Base-by-base conservation (phyloP, 2,888 invertebrate genomes). In the Heteropelma amictum region DNA sequence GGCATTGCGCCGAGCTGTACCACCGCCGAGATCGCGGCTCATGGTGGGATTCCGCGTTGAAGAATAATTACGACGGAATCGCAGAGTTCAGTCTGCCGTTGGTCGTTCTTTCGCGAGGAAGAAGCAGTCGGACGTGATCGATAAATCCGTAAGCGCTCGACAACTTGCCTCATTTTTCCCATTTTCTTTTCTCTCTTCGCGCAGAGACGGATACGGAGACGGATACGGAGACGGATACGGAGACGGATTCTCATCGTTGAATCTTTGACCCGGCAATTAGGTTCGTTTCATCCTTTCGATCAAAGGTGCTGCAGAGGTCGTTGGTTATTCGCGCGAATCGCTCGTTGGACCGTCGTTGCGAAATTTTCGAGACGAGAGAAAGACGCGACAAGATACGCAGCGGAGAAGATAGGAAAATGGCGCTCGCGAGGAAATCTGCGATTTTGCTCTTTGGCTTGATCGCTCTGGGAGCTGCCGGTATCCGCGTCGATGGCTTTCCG, bases 401-500 rank as follows among this genome's bases (percentile, higher is more conserved):
- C n/a, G 23, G 67, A 61, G 30, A 19, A 49, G n/a, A 30, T 33
- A 33, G 17, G 42, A 78, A 8, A 71, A 80, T 79, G 79, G 17
- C 14, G 7, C 28, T 61, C 54, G 49, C 12, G 17, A 65, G 54
- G 69, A 61, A 76, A 45, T 61, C 73, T 45, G 67, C 60, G 26
- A 78, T 79, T 78, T 76, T 79, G n/a, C 49, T 80, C 30, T 72
- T 76, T 54, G 67, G 74, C 49, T 56, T 77, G 64, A 64, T 78
- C 68, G 67, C 72, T 65, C 17, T 80, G 72, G 76, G 76, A 53
- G 77, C n/a, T n/a, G n/a, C n/a, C n/a, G n/a, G 76, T 30, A 72
- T 82, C 30, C 56, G 89, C 71, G 84, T 88, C 3, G 33, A 65
- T 53, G 91, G 91, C 75, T 95, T 95, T 85, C 95, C 95, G n/a